A percentile compares a stretch with the other conserved stretches of the same genome.
Conservation (phyloP, 1,140 invertebrate genomes). For the Papilio xuthus region DNA sequence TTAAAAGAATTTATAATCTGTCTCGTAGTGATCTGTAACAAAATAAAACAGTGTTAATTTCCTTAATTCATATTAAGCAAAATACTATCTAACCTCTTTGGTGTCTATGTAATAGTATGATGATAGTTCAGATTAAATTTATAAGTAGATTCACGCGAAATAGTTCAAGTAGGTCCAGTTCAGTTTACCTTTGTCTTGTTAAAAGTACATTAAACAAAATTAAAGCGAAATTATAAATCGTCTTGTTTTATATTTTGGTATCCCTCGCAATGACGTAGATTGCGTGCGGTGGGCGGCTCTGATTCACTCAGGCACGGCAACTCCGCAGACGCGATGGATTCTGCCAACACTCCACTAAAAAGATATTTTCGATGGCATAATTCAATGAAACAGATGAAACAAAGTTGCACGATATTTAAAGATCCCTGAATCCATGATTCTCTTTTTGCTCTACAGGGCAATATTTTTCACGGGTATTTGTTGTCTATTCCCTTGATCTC, state of each 20-base stretch:
- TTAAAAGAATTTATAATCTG: slow-evolving; percentile 30
- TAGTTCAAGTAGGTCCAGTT: no score
- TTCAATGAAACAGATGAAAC: slow-evolving; percentile 22
- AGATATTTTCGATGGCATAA: slow-evolving; percentile 32
- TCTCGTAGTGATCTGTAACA: slow-evolving; percentile 1
- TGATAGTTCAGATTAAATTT: no score
- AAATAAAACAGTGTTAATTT: background rate
- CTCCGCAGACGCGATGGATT: slow-evolving; percentile 31
- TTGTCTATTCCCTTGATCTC: background rate
- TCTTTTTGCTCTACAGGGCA: background rate
- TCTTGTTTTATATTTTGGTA: slow-evolving; percentile 8
- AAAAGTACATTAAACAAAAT: no score
- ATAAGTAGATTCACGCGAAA: no score
- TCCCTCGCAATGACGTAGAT: slow-evolving; percentile 12
- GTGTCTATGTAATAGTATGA: no score
- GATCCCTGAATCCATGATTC: slow-evolving; percentile 8
- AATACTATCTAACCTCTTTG: background rate
- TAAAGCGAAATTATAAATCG: background rate
- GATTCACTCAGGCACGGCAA: slow-evolving; percentile 19
- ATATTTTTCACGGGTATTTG: background rate
- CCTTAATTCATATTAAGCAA: background rate
- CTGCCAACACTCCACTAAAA: slow-evolving; percentile 30
- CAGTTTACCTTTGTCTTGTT: no score
- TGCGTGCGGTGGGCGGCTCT: slow-evolving; percentile 8
- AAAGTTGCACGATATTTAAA: slow-evolving; percentile 22